Conservation (phyloP, 2,888 invertebrate species). For the Leistus spinibarbis region DNA sequence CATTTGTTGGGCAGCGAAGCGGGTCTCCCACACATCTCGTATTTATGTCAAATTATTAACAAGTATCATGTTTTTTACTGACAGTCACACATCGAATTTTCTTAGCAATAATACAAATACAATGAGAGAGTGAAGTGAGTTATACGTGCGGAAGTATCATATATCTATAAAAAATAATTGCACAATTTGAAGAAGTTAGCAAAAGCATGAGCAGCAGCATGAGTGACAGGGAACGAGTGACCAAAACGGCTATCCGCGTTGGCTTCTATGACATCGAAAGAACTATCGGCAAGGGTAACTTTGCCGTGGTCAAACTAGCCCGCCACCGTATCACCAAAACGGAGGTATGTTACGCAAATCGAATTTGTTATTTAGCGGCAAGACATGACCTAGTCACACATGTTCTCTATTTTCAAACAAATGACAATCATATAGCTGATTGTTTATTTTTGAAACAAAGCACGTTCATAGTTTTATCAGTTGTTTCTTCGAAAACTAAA, state of each 20-base stretch:
- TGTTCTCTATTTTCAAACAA: not conserved
- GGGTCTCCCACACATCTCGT: conserved; percentile 19
- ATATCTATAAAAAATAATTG: not conserved
- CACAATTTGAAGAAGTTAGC: not conserved
- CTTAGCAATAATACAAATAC: conserved; percentile 48
- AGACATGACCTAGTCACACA: not conserved
- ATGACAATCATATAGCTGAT: not conserved
- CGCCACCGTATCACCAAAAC: conserved; percentile 98
- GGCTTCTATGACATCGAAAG: conserved; percentile 98
- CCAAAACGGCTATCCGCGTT: conserved; percentile 73
- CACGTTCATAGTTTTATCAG: not conserved
- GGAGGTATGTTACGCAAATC: conserved; percentile 72
- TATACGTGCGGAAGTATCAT: not conserved
- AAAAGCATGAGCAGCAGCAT: conserved; percentile 43
- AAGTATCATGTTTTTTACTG: conserved; percentile 46
- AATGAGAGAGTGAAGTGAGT: conserved; percentile 25
- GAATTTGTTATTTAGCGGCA: not conserved
- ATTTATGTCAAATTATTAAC: not conserved
- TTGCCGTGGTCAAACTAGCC: conserved; percentile 97
- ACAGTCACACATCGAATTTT: conserved; percentile 52
- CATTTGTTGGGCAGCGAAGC: conserved; percentile 4
- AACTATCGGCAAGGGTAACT: conserved; percentile 98
- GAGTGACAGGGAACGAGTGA: conserved; percentile 55
- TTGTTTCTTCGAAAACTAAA: not conserved
- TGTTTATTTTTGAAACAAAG: not conserved